Conservation (phyloP, 1,140 invertebrate genomes). For the Ylistrum balloti region DNA sequence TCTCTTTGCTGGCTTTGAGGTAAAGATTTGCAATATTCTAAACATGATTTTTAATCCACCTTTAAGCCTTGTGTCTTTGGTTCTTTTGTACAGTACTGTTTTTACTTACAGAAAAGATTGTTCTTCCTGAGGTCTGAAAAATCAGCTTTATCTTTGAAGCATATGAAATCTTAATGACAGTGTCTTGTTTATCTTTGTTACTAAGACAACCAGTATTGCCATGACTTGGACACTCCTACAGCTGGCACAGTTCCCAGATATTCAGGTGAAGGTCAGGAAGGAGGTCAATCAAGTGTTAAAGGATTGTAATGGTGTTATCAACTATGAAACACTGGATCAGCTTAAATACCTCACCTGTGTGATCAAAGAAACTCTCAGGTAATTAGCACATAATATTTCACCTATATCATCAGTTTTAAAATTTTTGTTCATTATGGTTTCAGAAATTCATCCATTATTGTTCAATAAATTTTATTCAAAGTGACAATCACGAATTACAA, state of each 20-base stretch:
- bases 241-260: constrained; percentile 67
- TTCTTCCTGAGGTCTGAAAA: no score
- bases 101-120: no score
- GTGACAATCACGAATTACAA: no score
- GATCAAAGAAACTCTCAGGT: constrained; percentile 74
- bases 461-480: no score
- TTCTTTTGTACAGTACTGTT: no score
- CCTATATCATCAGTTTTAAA: neutral
- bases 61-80: no score
- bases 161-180: no score
- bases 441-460: no score
- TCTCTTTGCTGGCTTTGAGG: constrained; percentile 72
- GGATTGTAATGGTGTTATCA: neutral
- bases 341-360: constrained; percentile 70
- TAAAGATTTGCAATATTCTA: constrained; percentile 46
- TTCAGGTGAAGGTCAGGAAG: constrained; percentile 69
- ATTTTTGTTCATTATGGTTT: no score
- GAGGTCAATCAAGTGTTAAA: constrained; percentile 65
- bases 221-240: constrained; percentile 71
- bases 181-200: neutral
- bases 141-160: no score
- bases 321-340: constrained; percentile 60
- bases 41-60: no score
- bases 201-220: constrained; percentile 67
- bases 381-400: neutral